These are phyloP conservation scores for Zosterops pallidus DNA, from an alignment of 2,113 vertebrate genomes.

Conservation along the genomic window DNA sequence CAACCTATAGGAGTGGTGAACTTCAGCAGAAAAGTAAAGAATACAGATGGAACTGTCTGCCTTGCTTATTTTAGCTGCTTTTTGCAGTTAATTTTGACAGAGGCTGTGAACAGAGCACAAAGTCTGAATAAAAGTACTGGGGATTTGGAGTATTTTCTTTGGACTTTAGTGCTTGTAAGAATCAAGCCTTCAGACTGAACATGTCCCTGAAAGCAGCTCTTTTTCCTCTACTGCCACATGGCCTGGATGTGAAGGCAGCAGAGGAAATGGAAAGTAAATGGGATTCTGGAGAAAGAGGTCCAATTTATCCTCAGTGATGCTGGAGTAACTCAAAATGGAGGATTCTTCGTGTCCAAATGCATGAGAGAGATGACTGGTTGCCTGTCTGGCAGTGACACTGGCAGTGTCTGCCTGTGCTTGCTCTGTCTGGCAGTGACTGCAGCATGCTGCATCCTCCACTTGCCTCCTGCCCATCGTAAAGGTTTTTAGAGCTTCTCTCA, in stretches of 20 bases:
- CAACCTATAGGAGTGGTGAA: background rate
- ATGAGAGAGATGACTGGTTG: fast-evolving
- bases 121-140: background rate
- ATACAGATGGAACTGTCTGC: background rate
- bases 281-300: background rate
- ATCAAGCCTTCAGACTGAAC: background rate
- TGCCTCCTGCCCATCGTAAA: background rate
- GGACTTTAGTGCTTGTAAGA: background rate
- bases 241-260: background rate
- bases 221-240: background rate
- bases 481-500: background rate
- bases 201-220: background rate
- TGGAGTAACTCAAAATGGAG: background rate
- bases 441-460: background rate
- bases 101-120: background rate
- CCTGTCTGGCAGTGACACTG: background rate
- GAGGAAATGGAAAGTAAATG: background rate
- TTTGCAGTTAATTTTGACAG: background rate
- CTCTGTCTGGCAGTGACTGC: background rate
- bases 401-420: background rate
- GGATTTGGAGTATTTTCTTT: background rate
- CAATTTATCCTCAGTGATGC: background rate
- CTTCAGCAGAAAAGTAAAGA: background rate
- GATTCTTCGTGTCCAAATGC: background rate
- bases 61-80: background rate